phyloP scores from a whole-genome alignment of 2,888 invertebrate species.

The Apoda limacodes region DNA sequence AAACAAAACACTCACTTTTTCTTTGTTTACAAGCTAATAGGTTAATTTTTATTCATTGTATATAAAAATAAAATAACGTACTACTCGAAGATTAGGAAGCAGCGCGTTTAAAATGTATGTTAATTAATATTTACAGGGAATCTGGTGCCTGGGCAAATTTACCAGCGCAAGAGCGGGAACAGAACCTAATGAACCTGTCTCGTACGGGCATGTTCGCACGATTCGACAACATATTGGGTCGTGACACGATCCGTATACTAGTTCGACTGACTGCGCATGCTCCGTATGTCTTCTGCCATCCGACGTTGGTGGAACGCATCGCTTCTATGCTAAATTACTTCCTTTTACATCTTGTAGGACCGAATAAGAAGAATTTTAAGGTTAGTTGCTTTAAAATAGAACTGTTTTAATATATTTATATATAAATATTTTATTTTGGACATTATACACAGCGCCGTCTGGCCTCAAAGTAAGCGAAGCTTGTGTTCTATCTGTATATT shows the following conservation, averaged over 20 bases:
- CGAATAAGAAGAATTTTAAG: constrained; percentile 92
- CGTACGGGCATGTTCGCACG: constrained; percentile 87
- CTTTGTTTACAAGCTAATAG: no score
- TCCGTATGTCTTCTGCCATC: constrained; percentile 86
- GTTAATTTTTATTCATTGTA: no score
- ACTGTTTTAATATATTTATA: no score
- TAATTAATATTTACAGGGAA: constrained; percentile 54
- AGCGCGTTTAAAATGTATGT: background rate
- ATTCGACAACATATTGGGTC: constrained; percentile 93
- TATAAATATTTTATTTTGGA: no score
- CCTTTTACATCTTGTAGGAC: constrained; percentile 87
- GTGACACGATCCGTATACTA: constrained; percentile 87
- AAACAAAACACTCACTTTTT: no score
- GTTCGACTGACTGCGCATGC: constrained; percentile 82
- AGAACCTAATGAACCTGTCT: constrained; percentile 78
- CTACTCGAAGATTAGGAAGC: no score
- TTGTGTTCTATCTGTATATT: no score
- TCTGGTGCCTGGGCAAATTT: constrained; percentile 81
- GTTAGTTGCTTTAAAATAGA: no score
- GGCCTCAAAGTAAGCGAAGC: no score
- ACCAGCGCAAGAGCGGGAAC: constrained; percentile 77
- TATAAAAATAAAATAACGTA: no score
- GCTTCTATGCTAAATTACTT: constrained; percentile 97
- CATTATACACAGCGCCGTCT: no score
- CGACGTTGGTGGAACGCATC: constrained; percentile 91